These are phyloP conservation scores for Azemiops feae DNA, from an alignment of 2,113 vertebrate species.

Conservation along the genomic window DNA sequence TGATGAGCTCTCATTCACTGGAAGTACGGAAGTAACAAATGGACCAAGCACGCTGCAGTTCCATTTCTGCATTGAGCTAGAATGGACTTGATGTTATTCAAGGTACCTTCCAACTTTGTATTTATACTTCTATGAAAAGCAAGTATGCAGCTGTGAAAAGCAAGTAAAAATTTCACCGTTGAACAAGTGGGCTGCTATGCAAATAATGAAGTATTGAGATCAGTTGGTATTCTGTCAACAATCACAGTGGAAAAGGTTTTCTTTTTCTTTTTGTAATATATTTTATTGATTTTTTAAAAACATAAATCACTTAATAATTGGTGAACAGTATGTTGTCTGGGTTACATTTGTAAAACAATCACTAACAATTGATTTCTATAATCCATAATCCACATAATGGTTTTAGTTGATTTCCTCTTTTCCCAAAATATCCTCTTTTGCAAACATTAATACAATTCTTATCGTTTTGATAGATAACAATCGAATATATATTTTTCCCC, in stretches of 20 bases:
- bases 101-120: not conserved
- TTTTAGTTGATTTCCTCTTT: too few species aligned
- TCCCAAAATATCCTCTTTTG: too few species aligned
- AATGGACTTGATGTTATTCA: not conserved
- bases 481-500: too few species aligned
- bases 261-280: too few species aligned
- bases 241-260: not conserved
- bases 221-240: not conserved
- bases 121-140: not conserved
- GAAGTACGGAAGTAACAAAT: not conserved
- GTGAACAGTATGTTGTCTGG: too few species aligned
- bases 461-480: too few species aligned
- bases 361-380: too few species aligned
- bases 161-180: not conserved
- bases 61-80: not conserved
- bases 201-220: not conserved
- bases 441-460: too few species aligned
- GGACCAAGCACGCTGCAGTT: not conserved
- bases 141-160: not conserved
- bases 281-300: too few species aligned
- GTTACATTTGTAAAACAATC: too few species aligned
- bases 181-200: not conserved
- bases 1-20: not conserved
- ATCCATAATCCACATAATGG: too few species aligned
- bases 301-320: too few species aligned